Percentiles rank a stretch among this genome's conserved stretches.
Evolutionary conservation across 2,888 invertebrate species (phyloP).

Genomic region (Lypha dubia): DNA sequence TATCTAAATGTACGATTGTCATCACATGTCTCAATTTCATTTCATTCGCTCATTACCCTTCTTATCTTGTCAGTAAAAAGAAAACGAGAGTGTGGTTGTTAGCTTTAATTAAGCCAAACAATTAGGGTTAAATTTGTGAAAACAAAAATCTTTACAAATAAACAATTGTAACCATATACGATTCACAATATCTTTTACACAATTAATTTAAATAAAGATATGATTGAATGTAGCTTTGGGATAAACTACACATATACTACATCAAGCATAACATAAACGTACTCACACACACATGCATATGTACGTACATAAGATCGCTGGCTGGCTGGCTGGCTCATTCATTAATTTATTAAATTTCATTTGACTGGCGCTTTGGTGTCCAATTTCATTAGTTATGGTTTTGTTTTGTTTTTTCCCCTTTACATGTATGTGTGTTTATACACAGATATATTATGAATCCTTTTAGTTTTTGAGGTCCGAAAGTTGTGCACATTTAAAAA

Average conservation of each 20-base stretch:
- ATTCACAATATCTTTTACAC: constrained; percentile 65
- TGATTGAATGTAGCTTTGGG: constrained; percentile 46
- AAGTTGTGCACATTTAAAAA: constrained; percentile 54
- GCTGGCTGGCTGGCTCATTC: no score
- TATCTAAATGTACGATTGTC: constrained; percentile 34
- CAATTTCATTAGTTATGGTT: constrained; percentile 71
- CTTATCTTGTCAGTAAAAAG: constrained; percentile 34
- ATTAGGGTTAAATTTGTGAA: constrained; percentile 81
- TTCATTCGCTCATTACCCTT: constrained; percentile 44
- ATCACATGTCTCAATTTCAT: constrained; percentile 20
- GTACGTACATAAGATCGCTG: constrained; percentile 66
- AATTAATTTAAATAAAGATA: constrained; percentile 67
- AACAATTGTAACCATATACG: constrained; percentile 42
- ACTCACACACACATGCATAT: no score
- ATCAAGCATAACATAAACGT: constrained; percentile 17
- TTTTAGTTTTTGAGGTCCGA: constrained; percentile 54
- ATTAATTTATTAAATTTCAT: constrained; percentile 78
- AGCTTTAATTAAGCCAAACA: constrained; percentile 73
- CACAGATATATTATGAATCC: constrained; percentile 27
- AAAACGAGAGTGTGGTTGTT: constrained; percentile 14
- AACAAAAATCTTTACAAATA: constrained; percentile 42
- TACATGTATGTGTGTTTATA: neutral
- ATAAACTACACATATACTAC: constrained; percentile 34
- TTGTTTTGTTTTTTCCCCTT: constrained; percentile 28
- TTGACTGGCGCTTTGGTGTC: constrained; percentile 72